Evolutionary conservation across 2,113 vertebrate species (phyloP).

Genomic region (Piaya cayana): DNA sequence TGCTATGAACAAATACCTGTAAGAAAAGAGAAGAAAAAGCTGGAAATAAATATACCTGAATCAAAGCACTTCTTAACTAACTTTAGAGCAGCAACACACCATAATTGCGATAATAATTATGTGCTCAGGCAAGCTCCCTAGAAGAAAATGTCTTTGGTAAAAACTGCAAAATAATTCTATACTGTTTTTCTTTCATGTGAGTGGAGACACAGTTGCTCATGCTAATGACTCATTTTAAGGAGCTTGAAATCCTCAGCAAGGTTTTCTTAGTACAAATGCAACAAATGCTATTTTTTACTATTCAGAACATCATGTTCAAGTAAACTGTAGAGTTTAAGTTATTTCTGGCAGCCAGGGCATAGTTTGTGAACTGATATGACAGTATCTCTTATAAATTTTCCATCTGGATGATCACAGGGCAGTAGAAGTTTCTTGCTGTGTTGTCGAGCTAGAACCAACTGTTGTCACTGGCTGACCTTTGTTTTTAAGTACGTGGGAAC

Average conservation of each 20-base stretch:
- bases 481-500: slow-evolving; percentile 77
- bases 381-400: slow-evolving; percentile 70
- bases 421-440: slow-evolving; percentile 64
- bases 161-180: background rate
- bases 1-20: background rate
- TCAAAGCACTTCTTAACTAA: background rate
- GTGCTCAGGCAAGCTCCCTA: background rate
- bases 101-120: background rate
- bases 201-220: background rate
- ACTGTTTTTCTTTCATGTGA: background rate
- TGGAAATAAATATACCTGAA: background rate
- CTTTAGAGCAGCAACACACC: background rate
- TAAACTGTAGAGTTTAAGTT: slow-evolving; percentile 66
- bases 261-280: slow-evolving; percentile 45
- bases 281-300: slow-evolving; percentile 38
- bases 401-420: slow-evolving; percentile 60
- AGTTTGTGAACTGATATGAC: slow-evolving; percentile 64
- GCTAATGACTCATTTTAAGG: slow-evolving; percentile 20
- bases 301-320: slow-evolving; percentile 71
- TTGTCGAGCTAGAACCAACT: slow-evolving; percentile 54
- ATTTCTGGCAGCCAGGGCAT: slow-evolving; percentile 60
- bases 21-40: background rate
- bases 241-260: background rate
- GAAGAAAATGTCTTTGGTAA: background rate
- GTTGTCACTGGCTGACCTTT: slow-evolving; percentile 78